Conservation (phyloP, 2,888 invertebrate genomes). For the Pilophorus perplexus region DNA sequence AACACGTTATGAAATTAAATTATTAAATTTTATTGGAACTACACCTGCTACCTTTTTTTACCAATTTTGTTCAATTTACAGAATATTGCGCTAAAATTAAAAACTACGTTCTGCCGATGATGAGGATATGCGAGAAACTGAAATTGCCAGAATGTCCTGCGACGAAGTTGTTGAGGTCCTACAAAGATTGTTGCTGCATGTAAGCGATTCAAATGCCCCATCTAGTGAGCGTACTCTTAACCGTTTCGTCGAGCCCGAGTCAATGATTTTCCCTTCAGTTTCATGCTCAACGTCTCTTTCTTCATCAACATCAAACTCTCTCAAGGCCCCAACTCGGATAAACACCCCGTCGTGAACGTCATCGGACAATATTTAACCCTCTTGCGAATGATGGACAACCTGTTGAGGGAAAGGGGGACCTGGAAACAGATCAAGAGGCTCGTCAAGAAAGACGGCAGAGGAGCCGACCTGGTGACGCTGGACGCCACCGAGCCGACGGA, state of each 20-base stretch:
- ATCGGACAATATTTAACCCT: conserved; percentile 25
- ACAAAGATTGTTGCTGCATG: conserved; percentile 29
- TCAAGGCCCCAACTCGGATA: conserved; percentile 17
- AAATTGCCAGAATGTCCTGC: conserved; percentile 18
- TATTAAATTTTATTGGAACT: too few relatives aligned
- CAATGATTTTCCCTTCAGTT: conserved; percentile 12
- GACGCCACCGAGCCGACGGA: background rate
- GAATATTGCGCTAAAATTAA: conserved; percentile 26
- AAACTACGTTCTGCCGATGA: conserved; percentile 21
- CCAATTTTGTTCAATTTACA: background rate
- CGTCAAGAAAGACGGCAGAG: background rate
- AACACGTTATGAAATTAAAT: too few relatives aligned
- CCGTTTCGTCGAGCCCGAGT: background rate
- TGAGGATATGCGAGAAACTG: background rate
- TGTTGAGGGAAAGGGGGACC: conserved; percentile 19
- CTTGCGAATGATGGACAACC: conserved; percentile 32
- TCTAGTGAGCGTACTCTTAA: too few relatives aligned
- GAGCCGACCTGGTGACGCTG: background rate
- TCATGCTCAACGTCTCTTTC: conserved; percentile 36
- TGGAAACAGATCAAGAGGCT: conserved; percentile 18
- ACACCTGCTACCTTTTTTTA: background rate
- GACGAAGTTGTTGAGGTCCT: conserved; percentile 4
- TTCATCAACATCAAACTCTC: conserved; percentile 29
- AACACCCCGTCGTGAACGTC: conserved; percentile 33
- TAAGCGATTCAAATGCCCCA: too few relatives aligned